Evolutionary conservation across 2,797 vertebrate genomes (phyloP).

Genomic region (Danio kyathit): DNA sequence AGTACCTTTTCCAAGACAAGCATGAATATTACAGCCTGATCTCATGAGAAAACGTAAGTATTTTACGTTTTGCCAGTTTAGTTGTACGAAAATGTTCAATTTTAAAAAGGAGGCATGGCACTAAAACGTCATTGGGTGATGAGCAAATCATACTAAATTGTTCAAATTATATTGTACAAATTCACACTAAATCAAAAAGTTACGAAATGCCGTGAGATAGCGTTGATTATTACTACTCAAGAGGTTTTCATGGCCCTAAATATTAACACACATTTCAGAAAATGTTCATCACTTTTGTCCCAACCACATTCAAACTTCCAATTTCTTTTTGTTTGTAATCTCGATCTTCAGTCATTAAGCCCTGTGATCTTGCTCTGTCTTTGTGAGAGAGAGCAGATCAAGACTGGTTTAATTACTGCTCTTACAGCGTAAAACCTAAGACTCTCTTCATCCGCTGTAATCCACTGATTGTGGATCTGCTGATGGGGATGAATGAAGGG

Average conservation of each 20-base stretch:
- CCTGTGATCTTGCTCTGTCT: conserved; percentile 20
- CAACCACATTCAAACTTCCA: conserved; percentile 6
- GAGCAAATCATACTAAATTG: no score
- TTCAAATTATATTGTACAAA: no score
- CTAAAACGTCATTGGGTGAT: no score
- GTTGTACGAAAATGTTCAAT: no score
- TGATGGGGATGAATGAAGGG: conserved; percentile 18
- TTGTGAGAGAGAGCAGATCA: not conserved
- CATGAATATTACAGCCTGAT: not conserved
- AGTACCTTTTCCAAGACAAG: not conserved
- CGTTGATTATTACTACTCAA: not conserved
- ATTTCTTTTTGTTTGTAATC: conserved; percentile 11
- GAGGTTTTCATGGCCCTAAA: not conserved
- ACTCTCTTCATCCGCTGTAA: conserved; percentile 32
- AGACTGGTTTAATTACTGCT: not conserved
- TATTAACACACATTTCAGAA: not conserved
- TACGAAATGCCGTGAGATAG: no score
- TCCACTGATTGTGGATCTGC: conserved; percentile 17
- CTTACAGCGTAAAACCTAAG: conserved; percentile 36
- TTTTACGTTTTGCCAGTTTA: no score
- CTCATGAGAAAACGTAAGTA: no score
- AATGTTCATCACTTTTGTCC: not conserved
- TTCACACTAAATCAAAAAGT: no score
- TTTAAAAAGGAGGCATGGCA: no score
- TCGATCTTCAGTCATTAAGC: not conserved